These are phyloP conservation scores for Cochlearius cochlearius DNA, from an alignment of 2,113 vertebrate species.

Conservation along the genomic window DNA sequence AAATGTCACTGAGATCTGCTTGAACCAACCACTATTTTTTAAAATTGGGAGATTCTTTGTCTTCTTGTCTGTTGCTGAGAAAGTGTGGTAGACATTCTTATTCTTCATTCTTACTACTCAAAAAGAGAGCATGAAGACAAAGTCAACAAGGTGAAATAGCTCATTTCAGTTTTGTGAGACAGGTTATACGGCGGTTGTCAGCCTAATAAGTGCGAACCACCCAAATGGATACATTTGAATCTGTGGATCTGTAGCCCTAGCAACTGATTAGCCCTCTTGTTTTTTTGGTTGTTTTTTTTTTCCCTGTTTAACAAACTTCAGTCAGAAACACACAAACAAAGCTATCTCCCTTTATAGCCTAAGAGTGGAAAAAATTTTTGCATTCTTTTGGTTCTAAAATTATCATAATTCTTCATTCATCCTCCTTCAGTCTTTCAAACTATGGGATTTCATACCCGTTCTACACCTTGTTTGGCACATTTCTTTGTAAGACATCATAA, in stretches of 20 bases:
- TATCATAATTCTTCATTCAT: not conserved
- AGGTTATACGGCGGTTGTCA: not conserved
- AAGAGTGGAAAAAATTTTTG: not conserved
- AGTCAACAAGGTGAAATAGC: not conserved
- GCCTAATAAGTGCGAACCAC: not conserved
- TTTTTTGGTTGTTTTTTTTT: not conserved
- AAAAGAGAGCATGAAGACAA: not conserved
- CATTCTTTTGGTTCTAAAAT: not conserved
- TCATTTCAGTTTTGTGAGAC: not conserved
- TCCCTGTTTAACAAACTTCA: not conserved
- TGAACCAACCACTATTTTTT: not conserved
- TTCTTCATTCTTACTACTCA: not conserved
- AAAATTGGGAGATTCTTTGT: not conserved
- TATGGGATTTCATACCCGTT: not conserved
- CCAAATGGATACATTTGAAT: not conserved
- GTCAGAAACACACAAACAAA: not conserved
- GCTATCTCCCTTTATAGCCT: not conserved
- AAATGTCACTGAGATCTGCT: not conserved
- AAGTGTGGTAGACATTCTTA: not conserved
- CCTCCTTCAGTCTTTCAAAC: not conserved
- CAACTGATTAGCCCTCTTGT: not conserved
- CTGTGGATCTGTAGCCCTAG: not conserved
- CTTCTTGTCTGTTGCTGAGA: not conserved
- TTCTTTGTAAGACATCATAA: not conserved
- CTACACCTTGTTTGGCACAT: not conserved